These are phyloP conservation scores for Drosophila pallidifrons DNA, from an alignment of 1,140 invertebrate species.

Conservation along the genomic window DNA sequence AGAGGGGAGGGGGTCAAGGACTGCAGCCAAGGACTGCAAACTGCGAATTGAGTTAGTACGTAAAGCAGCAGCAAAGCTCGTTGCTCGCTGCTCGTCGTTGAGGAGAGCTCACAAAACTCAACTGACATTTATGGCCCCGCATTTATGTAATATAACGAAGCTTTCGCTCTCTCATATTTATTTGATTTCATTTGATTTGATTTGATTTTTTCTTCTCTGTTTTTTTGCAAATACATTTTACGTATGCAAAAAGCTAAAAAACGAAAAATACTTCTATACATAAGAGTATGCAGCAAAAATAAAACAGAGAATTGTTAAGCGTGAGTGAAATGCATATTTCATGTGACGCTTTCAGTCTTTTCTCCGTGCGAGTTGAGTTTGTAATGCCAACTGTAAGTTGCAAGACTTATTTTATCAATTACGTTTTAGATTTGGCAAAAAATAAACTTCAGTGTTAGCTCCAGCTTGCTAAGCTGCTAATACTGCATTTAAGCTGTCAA, in stretches of 20 bases:
- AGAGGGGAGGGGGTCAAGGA: neutral
- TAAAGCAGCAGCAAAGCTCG: conserved; percentile 5
- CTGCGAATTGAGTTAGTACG: conserved; percentile 32
- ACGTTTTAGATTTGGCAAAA: neutral
- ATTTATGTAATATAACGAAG: conserved; percentile 27
- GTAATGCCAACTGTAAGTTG: neutral
- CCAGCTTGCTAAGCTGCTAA: too few relatives aligned
- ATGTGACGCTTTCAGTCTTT: neutral
- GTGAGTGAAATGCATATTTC: neutral
- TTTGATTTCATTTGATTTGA: conserved; percentile 12
- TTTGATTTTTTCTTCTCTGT: conserved; percentile 2
- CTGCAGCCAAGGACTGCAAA: neutral
- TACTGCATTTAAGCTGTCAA: too few relatives aligned
- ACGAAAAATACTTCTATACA: neutral
- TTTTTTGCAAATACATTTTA: conserved; percentile 6
- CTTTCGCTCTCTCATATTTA: neutral
- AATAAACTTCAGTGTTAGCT: too few relatives aligned
- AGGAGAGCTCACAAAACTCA: conserved; percentile 2
- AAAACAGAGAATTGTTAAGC: neutral
- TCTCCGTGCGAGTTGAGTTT: neutral
- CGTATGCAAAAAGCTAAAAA: conserved; percentile 5
- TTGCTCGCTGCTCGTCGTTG: too few relatives aligned
- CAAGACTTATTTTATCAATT: neutral
- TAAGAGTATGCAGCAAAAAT: neutral
- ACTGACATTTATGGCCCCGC: conserved; percentile 44